Percentiles rank a stretch among this genome's conserved stretches.
Evolutionary conservation across 2,797 vertebrate genomes (phyloP).

Genomic region (Remorina albescens): DNA sequence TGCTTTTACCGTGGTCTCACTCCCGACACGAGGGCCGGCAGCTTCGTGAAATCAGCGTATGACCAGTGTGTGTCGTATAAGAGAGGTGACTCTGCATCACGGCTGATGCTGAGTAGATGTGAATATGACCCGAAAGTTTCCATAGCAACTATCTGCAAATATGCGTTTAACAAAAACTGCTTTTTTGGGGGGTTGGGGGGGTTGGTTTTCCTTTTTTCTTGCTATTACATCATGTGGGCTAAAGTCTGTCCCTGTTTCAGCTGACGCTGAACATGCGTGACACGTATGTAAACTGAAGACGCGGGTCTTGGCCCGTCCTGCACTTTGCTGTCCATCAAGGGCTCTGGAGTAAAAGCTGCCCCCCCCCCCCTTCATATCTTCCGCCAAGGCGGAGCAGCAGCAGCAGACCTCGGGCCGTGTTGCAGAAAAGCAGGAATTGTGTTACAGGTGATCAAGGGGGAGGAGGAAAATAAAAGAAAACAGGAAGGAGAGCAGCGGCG

Average conservation of each 20-base stretch:
- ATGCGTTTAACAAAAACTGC: too few relatives aligned
- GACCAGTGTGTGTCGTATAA: conserved; percentile 26
- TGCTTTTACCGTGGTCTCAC: conserved; percentile 46
- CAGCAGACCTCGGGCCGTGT: conserved; percentile 24
- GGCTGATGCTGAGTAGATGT: neutral
- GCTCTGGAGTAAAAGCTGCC: conserved; percentile 1
- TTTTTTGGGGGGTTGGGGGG: too few relatives aligned
- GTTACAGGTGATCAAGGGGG: conserved; percentile 55
- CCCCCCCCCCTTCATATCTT: conserved; percentile 31
- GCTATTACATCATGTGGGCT: conserved; percentile 17
- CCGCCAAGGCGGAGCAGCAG: conserved; percentile 29
- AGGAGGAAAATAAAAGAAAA: conserved; percentile 6
- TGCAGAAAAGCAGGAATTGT: conserved; percentile 33
- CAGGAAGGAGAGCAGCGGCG: neutral
- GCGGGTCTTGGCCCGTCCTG: conserved; percentile 21
- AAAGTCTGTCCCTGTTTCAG: conserved; percentile 3
- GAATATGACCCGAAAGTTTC: neutral
- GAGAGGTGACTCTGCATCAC: neutral
- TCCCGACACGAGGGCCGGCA: neutral
- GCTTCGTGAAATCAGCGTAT: conserved; percentile 33
- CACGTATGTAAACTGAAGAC: conserved; percentile 39
- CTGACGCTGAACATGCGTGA: conserved; percentile 32
- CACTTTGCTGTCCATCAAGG: conserved; percentile 25
- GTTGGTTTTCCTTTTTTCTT: too few relatives aligned
- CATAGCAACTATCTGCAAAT: neutral